phyloP scores from a whole-genome alignment of 2,113 vertebrate species.

The Brachypteracias leptosomus region DNA sequence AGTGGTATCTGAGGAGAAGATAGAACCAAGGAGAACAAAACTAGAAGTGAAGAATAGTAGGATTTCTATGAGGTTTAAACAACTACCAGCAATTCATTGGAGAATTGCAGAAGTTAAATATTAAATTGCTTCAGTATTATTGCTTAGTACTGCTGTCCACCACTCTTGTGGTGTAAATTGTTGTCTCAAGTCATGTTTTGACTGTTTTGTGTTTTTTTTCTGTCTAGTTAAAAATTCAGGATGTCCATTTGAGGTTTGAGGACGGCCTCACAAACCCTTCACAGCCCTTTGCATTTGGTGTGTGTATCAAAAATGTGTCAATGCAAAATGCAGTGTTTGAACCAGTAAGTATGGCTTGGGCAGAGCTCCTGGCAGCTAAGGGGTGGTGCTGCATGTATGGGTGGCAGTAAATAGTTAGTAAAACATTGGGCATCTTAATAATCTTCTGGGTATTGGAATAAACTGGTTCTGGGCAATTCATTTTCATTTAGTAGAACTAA shows the following conservation, averaged over 20 bases:
- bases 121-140: not conserved
- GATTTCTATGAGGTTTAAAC: not conserved
- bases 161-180: not conserved
- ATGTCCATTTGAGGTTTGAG: slow-evolving; percentile 95
- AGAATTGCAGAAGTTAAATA: not conserved
- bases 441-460: not conserved
- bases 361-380: not conserved
- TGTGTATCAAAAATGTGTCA: slow-evolving; percentile 94
- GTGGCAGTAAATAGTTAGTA: not conserved
- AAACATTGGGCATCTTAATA: not conserved
- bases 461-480: not conserved
- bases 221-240: slow-evolving; percentile 91
- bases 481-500: not conserved
- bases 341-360: slow-evolving; percentile 76
- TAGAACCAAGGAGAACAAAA: not conserved
- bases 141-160: not conserved
- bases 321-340: slow-evolving; percentile 90
- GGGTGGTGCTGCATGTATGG: not conserved
- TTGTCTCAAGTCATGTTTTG: not conserved
- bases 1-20: not conserved
- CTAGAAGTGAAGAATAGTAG: not conserved
- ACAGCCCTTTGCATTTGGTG: slow-evolving; percentile 88
- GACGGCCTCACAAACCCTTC: slow-evolving; percentile 86
- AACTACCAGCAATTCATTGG: not conserved
- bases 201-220: not conserved